phyloP scores from a whole-genome alignment of 1,140 invertebrate species.

The Pseudomyrmex pallidus region DNA sequence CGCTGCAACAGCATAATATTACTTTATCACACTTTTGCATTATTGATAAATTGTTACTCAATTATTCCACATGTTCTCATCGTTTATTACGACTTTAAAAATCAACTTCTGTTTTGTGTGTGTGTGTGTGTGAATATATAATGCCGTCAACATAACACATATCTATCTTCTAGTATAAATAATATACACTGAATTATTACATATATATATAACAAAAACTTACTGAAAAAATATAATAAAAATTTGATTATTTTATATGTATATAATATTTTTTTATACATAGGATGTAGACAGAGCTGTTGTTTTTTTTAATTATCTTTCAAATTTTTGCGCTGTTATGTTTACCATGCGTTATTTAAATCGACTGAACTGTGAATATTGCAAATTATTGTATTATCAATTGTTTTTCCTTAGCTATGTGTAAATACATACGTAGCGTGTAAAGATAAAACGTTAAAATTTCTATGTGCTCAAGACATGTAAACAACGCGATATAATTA shows the following conservation, averaged over 20 bases:
- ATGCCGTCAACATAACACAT: constrained; percentile 4
- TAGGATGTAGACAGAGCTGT: neutral
- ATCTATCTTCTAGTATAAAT: neutral
- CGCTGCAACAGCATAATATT: constrained; percentile 11
- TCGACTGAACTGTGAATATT: too few species aligned
- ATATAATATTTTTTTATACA: constrained; percentile 16
- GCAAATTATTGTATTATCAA: neutral
- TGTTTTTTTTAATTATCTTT: too few species aligned
- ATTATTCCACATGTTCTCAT: constrained; percentile 8
- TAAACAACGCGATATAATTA: constrained; percentile 5
- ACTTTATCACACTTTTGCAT: constrained; percentile 25
- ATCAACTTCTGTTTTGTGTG: neutral
- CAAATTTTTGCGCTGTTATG: neutral
- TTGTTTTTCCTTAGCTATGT: constrained; percentile 2
- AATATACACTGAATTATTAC: too few species aligned
- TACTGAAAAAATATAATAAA: too few species aligned
- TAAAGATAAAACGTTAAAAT: constrained; percentile 48
- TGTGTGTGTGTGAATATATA: too few species aligned
- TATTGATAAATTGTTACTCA: constrained; percentile 10
- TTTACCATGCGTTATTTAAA: neutral
- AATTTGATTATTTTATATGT: too few species aligned
- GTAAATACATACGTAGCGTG: constrained; percentile 16
- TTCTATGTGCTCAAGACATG: constrained; percentile 21
- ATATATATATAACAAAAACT: too few species aligned
- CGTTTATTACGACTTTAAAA: constrained; percentile 20